Evolutionary conservation across 2,888 invertebrate genomes (phyloP).

Genomic region (Cantharis rufa): DNA sequence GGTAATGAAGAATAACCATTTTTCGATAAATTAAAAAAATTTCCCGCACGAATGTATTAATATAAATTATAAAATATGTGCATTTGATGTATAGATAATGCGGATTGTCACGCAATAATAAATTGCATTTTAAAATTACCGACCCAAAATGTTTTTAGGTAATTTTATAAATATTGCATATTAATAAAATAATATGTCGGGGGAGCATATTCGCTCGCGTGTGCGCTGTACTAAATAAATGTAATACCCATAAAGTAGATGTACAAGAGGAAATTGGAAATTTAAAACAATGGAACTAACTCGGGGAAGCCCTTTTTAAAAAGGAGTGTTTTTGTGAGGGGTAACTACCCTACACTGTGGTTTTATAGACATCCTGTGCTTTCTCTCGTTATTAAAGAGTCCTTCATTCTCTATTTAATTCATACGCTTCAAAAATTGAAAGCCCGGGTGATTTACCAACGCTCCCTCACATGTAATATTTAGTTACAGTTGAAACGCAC

Average conservation of each 20-base stretch:
- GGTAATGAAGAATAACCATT: neutral
- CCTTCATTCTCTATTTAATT: neutral
- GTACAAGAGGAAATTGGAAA: neutral
- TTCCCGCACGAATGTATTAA: neutral
- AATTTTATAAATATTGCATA: neutral
- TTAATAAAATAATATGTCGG: neutral
- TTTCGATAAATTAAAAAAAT: neutral
- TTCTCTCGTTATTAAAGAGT: neutral
- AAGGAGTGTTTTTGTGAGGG: neutral
- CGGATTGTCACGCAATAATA: neutral
- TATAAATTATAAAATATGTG: neutral
- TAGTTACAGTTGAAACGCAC: neutral
- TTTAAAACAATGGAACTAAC: neutral
- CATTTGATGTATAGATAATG: neutral
- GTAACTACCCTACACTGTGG: neutral
- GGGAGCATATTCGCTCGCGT: neutral
- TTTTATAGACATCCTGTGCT: neutral
- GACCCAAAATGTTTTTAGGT: neutral
- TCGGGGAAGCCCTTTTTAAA: neutral
- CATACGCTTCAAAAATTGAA: neutral
- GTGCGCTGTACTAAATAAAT: neutral
- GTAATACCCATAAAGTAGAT: neutral
- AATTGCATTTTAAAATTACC: neutral
- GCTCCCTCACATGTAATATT: neutral
- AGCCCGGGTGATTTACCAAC: neutral